phyloP scores from a whole-genome alignment of 30 jellyfish, hydroid and myxozoan species.

The Morbakka virulenta region DNA sequence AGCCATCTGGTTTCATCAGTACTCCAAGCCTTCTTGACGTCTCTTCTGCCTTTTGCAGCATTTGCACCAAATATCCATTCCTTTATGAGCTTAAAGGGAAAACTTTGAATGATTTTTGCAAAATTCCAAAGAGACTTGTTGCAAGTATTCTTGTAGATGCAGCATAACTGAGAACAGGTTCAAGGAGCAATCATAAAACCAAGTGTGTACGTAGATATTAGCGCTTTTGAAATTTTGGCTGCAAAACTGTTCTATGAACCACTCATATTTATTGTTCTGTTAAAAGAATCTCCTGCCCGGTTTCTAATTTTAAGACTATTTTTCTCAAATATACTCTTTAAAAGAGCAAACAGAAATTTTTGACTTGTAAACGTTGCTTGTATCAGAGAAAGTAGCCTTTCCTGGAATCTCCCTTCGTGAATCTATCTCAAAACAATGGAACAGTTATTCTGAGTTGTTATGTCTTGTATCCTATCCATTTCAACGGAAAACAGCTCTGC shows the following conservation, averaged over 20 bases:
- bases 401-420: conserved; percentile 11
- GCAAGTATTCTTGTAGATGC: too few species aligned
- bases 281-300: conserved; percentile 31
- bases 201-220: conserved; percentile 24
- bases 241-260: conserved; percentile 21
- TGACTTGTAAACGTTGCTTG: conserved; percentile 29
- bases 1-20: conserved; percentile 33
- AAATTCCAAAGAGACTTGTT: too few species aligned
- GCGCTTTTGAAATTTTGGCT: conserved; percentile 13
- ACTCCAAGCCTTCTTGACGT: conserved; percentile 18
- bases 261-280: conserved; percentile 20
- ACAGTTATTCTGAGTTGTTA: too few species aligned
- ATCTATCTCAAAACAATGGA: too few species aligned
- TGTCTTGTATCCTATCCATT: too few species aligned
- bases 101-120: not conserved
- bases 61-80: conserved; percentile 31
- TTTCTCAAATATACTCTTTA: conserved; percentile 6
- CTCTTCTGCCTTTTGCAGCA: conserved; percentile 6
- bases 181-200: conserved; percentile 26
- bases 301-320: conserved; percentile 9
- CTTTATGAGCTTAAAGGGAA: conserved; percentile 21
- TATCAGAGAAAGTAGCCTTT: conserved; percentile 33
- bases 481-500: too few species aligned
- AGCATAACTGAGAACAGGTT: conserved; percentile 7
- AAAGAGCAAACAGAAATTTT: not conserved